Evolutionary conservation across 2,113 vertebrate species (phyloP).

Genomic region (Onychorhynchus coronatus): DNA sequence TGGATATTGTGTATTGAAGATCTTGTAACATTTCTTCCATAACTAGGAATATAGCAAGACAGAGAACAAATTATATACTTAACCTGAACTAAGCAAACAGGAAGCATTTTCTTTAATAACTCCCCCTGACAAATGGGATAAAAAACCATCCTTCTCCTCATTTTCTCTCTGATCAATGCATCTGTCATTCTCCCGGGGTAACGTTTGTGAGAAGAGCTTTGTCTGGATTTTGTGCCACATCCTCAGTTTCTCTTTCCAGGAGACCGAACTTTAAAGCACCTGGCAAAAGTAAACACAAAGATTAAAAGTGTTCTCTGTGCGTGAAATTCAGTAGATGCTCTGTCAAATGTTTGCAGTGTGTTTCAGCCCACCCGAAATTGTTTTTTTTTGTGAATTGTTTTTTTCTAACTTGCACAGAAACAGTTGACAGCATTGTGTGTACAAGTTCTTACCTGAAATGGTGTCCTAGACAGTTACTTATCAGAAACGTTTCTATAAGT

Average conservation of each 20-base stretch:
- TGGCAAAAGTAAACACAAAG: neutral
- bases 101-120: slow-evolving; percentile 70
- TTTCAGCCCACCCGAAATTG: neutral
- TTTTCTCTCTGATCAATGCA: slow-evolving; percentile 55
- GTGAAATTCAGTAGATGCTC: neutral
- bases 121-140: slow-evolving; percentile 76
- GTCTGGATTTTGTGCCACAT: neutral
- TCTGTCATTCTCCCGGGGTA: neutral
- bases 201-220: no score
- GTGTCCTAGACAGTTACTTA: neutral
- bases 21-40: neutral
- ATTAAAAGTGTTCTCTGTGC: neutral
- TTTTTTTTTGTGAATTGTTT: neutral
- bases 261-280: neutral
- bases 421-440: neutral
- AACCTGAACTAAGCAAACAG: slow-evolving; percentile 76
- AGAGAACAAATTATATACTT: neutral
- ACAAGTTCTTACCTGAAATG: neutral
- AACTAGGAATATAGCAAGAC: neutral
- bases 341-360: neutral
- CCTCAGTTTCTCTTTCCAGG: neutral
- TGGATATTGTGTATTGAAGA: neutral
- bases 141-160: slow-evolving; percentile 70
- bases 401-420: neutral
- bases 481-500: neutral